Evolutionary conservation across 2,113 vertebrate genomes (phyloP).

Genomic region (Eolophus roseicapilla): DNA sequence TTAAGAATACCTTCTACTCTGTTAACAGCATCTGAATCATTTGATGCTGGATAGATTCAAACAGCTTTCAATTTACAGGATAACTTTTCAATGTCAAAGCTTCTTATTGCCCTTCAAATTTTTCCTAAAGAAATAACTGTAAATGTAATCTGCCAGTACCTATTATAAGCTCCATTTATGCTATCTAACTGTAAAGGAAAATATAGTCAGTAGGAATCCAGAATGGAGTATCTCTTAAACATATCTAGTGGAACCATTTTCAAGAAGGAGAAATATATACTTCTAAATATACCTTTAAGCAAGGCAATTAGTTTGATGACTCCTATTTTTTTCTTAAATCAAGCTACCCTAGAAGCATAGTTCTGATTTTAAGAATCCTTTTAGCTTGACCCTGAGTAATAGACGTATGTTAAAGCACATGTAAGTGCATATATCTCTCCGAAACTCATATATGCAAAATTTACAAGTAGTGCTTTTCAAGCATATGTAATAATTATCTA

Average conservation of each 20-base stretch:
- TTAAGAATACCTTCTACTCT: constrained; percentile 4
- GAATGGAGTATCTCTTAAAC: neutral
- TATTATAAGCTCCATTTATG: neutral
- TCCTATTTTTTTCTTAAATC: neutral
- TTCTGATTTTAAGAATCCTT: neutral
- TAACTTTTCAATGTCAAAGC: neutral
- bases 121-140: neutral
- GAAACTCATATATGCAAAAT: neutral
- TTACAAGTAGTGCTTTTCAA: neutral
- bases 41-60: neutral
- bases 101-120: neutral
- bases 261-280: neutral
- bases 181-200: neutral
- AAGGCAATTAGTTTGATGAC: neutral
- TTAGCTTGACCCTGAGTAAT: neutral
- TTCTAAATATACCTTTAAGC: neutral
- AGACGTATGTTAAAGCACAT: neutral
- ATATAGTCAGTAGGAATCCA: neutral
- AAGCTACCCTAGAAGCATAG: neutral
- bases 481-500: neutral
- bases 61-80: neutral
- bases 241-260: neutral
- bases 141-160: neutral
- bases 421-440: neutral
- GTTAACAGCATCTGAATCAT: neutral